Evolutionary conservation across 2,113 vertebrate genomes (phyloP).

Genomic region (Gymnorhina tibicen): DNA sequence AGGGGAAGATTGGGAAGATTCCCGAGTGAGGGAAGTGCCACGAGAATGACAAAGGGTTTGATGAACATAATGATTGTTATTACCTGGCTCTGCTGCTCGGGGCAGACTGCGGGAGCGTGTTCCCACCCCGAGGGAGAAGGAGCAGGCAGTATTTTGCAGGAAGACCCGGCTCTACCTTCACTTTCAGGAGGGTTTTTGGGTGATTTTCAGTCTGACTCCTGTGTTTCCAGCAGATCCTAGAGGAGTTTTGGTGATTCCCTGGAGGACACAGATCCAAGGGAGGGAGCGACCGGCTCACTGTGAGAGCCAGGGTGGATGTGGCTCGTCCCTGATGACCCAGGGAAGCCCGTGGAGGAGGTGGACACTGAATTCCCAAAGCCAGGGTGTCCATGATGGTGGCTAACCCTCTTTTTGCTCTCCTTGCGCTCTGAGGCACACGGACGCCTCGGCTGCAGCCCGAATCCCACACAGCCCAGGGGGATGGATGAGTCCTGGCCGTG

Average conservation of each 20-base stretch:
- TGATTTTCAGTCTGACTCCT: neutral
- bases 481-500: neutral
- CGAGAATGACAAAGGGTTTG: neutral
- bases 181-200: neutral
- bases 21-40: neutral
- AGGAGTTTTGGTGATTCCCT: neutral
- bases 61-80: neutral
- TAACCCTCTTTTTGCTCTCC: neutral
- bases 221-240: neutral
- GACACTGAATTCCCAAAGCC: neutral
- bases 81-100: neutral
- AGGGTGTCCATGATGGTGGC: accelerated
- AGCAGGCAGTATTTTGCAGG: neutral
- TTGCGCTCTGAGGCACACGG: neutral
- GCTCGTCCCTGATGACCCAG: neutral
- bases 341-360: neutral
- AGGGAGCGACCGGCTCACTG: neutral
- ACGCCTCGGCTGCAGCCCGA: neutral
- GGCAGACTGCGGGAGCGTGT: neutral
- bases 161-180: neutral
- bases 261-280: neutral
- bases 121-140: neutral
- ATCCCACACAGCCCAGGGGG: neutral
- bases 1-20: neutral
- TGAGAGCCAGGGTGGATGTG: neutral